These are phyloP conservation scores for Achatina immaculata DNA, from an alignment of 1,140 invertebrate species.

Conservation along the genomic window DNA sequence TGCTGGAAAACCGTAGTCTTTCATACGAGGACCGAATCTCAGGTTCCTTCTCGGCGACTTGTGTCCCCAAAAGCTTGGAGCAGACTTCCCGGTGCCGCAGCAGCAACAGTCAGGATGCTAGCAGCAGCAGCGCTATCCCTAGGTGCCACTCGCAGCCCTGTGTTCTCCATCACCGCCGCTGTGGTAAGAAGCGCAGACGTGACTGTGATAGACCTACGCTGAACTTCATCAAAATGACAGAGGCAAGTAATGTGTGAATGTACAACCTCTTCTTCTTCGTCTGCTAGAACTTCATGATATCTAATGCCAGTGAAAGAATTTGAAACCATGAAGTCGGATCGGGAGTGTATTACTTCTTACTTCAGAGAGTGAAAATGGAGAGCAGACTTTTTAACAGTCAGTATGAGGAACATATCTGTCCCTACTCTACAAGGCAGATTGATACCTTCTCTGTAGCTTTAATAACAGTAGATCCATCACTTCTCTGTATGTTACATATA, in stretches of 20 bases:
- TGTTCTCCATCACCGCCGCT: conserved; percentile 63
- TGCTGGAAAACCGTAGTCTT: conserved; percentile 65
- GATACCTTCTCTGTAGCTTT: too few relatives aligned
- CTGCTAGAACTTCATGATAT: too few relatives aligned
- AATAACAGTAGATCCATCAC: too few relatives aligned
- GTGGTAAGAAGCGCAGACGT: conserved; percentile 61
- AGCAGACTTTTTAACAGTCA: too few relatives aligned
- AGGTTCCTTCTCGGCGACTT: conserved; percentile 42
- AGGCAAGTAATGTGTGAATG: conserved; percentile 50
- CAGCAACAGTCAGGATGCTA: conserved; percentile 23
- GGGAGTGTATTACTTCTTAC: too few relatives aligned
- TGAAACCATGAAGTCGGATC: too few relatives aligned
- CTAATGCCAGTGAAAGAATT: too few relatives aligned
- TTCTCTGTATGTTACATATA: too few relatives aligned
- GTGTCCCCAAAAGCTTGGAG: conserved; percentile 40
- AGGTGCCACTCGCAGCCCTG: conserved; percentile 67
- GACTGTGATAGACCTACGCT: conserved; percentile 61
- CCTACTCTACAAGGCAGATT: too few relatives aligned
- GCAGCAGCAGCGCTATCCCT: conserved; percentile 46
- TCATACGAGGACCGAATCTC: conserved; percentile 66
- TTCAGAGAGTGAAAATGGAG: too few relatives aligned
- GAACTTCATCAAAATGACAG: conserved; percentile 67
- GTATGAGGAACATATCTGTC: too few relatives aligned
- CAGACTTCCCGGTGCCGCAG: neutral
- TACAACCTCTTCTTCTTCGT: too few relatives aligned